These are phyloP conservation scores for Meles meles DNA, from an alignment of 2,113 vertebrate genomes.

Conservation along the genomic window DNA sequence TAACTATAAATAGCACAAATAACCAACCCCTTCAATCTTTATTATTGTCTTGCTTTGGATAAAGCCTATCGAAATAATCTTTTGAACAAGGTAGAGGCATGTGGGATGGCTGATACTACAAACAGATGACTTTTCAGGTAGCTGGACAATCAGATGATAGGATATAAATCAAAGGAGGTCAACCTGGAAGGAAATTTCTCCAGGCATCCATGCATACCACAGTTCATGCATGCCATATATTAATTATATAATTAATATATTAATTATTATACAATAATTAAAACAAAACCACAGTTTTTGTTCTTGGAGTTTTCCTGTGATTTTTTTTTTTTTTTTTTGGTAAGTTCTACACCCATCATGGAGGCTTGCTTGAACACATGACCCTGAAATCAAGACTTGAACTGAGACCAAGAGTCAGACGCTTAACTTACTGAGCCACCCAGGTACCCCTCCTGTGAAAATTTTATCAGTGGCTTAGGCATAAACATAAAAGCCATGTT, in stretches of 20 bases:
- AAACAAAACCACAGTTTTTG: too few relatives aligned
- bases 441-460: neutral
- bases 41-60: neutral
- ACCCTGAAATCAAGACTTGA: neutral
- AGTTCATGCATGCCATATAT: too few relatives aligned
- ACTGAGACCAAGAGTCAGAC: neutral
- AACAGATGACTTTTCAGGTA: neutral
- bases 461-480: neutral
- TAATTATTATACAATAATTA: too few relatives aligned
- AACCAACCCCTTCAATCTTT: neutral
- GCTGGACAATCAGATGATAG: neutral
- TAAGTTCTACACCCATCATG: too few relatives aligned
- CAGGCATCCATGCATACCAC: neutral
- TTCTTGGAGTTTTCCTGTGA: neutral
- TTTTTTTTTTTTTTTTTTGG: neutral
- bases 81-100: neutral
- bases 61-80: neutral
- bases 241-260: too few relatives aligned
- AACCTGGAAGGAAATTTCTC: neutral
- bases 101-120: neutral
- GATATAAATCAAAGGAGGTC: neutral
- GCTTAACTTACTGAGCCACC: neutral
- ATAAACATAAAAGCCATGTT: neutral
- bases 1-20: neutral
- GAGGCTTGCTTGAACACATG: neutral